Evolutionary conservation across 1,140 invertebrate species (phyloP).

Genomic region (Ostrea edulis): DNA sequence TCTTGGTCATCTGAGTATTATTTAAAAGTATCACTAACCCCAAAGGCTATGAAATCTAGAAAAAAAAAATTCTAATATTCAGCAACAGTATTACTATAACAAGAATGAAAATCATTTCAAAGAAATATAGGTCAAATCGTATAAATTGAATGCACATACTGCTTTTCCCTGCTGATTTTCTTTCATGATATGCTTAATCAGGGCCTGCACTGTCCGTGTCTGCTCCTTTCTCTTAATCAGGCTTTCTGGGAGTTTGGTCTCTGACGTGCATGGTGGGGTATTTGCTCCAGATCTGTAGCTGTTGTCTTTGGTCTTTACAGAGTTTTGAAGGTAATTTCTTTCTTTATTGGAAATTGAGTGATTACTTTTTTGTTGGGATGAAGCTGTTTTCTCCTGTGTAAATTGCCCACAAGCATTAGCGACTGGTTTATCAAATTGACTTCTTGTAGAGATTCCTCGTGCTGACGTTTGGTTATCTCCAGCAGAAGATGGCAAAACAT

Average conservation of each 20-base stretch:
- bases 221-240: conserved; percentile 49
- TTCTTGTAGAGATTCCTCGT: not conserved
- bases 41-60: no score
- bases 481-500: not conserved
- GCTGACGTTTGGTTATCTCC: not conserved
- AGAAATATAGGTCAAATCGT: no score
- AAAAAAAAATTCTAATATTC: no score
- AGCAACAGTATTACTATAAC: no score
- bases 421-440: not conserved
- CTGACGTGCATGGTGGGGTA: not conserved
- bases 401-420: not conserved
- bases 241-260: conserved; percentile 36
- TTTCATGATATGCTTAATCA: conserved; percentile 37
- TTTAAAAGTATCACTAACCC: no score
- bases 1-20: no score
- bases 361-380: no score
- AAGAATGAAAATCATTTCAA: no score
- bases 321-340: no score
- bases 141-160: not conserved
- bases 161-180: conserved; percentile 13
- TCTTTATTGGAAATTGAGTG: no score
- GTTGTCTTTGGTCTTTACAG: not conserved
- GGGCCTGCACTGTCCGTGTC: conserved; percentile 43
- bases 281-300: not conserved
- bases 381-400: not conserved